phyloP scores from a whole-genome alignment of 2,113 vertebrate genomes.

The Monopterus albus region DNA sequence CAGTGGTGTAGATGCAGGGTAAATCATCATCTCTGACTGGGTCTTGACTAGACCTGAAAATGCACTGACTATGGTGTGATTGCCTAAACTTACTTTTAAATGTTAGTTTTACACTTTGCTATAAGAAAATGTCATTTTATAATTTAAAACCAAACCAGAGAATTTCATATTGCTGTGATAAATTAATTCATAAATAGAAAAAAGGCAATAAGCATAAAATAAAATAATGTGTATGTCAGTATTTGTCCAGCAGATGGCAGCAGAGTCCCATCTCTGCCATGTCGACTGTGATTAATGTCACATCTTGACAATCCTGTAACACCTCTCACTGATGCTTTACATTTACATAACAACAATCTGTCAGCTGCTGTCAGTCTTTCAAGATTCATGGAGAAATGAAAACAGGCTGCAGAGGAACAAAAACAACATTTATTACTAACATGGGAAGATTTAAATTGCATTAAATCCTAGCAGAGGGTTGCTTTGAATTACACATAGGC shows the following conservation, averaged over 20 bases:
- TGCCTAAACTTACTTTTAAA: too few relatives aligned
- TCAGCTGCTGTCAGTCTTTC: not conserved
- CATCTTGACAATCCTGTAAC: not conserved
- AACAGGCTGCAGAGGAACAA: not conserved
- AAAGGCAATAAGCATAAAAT: too few relatives aligned
- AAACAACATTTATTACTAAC: conserved; percentile 2
- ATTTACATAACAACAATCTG: conserved; percentile 15
- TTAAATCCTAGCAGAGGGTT: not conserved
- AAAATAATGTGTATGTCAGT: not conserved
- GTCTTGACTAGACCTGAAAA: too few relatives aligned
- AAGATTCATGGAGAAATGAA: not conserved
- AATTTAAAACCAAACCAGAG: too few relatives aligned
- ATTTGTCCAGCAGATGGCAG: conserved; percentile 65
- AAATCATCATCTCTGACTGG: too few relatives aligned
- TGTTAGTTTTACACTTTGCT: too few relatives aligned
- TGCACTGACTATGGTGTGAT: too few relatives aligned
- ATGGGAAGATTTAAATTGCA: conserved; percentile 7
- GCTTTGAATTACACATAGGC: conserved; percentile 33
- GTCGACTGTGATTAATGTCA: not conserved
- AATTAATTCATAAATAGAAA: too few relatives aligned
- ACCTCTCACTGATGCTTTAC: not conserved
- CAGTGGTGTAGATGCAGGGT: too few relatives aligned
- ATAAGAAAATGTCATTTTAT: too few relatives aligned
- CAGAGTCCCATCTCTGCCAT: conserved; percentile 31
- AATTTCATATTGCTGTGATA: too few relatives aligned